Conservation (phyloP, 2,797 vertebrate genomes). For the Arnoldichthys spilopterus region DNA sequence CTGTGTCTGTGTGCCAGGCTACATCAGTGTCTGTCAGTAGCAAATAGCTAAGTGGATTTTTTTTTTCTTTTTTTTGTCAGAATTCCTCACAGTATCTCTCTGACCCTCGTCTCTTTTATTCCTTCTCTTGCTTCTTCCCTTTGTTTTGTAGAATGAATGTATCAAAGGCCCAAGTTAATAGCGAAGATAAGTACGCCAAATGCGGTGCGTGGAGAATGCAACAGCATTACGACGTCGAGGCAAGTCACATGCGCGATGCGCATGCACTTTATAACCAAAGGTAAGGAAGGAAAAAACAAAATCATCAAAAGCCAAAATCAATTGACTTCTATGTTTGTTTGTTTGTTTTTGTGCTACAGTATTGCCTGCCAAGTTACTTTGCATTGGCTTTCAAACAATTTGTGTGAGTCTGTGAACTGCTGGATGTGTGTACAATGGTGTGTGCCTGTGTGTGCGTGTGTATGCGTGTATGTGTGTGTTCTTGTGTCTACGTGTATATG, state of each 20-base stretch:
- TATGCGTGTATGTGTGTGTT: neutral
- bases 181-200: conserved; percentile 83
- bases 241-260: conserved; percentile 83
- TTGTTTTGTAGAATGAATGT: conserved; percentile 81
- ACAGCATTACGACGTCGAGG: conserved; percentile 83
- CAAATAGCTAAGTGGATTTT: conserved; percentile 46
- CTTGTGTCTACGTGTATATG: neutral
- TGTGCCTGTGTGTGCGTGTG: conserved; percentile 7
- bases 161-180: conserved; percentile 85
- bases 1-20: conserved; percentile 44
- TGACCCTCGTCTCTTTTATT: conserved; percentile 58
- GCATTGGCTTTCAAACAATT: conserved; percentile 32
- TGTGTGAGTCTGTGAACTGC: conserved; percentile 1
- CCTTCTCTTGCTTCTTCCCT: conserved; percentile 64
- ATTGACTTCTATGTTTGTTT: conserved; percentile 25
- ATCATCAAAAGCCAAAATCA: conserved; percentile 60
- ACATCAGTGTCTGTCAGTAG: conserved; percentile 55
- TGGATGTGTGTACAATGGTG: neutral
- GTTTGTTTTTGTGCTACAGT: neutral
- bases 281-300: conserved; percentile 66
- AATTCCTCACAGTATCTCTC: conserved; percentile 58
- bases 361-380: conserved; percentile 26
- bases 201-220: conserved; percentile 85
- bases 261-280: conserved; percentile 86
- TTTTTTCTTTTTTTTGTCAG: conserved; percentile 44